Evolutionary conservation across 2,888 invertebrate species (phyloP).

Genomic region (Morpho deidamia): DNA sequence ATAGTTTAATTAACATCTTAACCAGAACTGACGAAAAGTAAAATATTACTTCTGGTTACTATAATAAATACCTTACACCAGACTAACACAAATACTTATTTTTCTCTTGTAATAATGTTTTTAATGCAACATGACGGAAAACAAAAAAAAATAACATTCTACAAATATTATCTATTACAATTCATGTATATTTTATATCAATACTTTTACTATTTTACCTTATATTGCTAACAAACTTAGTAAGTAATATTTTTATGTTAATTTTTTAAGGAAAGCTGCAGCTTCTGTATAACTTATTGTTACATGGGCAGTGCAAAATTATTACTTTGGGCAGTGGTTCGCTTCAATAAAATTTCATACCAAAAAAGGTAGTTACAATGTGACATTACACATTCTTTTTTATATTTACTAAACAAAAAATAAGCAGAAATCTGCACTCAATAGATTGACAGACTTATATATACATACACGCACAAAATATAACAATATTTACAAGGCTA

Average conservation of each 20-base stretch:
- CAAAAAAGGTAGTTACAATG: background rate
- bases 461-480: background rate
- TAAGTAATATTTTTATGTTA: background rate
- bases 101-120: too few species aligned
- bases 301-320: constrained; percentile 9
- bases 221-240: background rate
- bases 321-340: constrained; percentile 6
- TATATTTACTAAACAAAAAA: background rate
- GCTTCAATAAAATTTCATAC: background rate
- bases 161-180: too few species aligned
- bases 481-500: background rate
- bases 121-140: too few species aligned
- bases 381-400: background rate
- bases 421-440: background rate
- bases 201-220: constrained; percentile 1
- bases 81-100: too few species aligned
- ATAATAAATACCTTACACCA: too few species aligned
- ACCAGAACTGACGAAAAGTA: too few species aligned
- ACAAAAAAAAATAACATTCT: too few species aligned
- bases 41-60: too few species aligned
- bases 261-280: background rate
- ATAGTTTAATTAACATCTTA: too few species aligned
- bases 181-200: constrained; percentile 6
- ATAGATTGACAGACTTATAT: background rate
- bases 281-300: background rate